phyloP scores from a whole-genome alignment of 2,113 vertebrate genomes.

The Brachyistius frenatus region DNA sequence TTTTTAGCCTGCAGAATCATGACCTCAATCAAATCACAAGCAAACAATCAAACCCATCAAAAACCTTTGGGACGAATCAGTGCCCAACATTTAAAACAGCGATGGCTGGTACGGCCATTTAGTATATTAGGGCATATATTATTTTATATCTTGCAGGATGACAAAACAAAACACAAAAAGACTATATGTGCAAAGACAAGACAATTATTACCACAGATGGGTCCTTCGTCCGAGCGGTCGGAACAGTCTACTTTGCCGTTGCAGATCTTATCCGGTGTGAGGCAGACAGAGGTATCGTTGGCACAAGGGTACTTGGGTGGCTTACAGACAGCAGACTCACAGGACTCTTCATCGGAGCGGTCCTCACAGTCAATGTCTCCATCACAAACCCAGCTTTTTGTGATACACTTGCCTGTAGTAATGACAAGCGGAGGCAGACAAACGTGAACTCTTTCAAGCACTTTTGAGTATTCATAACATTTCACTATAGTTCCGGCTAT shows the following conservation, averaged over 20 bases:
- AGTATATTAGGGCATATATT: neutral
- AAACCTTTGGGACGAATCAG: neutral
- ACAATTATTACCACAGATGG: constrained; percentile 91
- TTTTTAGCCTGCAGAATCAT: neutral
- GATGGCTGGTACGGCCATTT: too few species aligned
- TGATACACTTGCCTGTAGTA: constrained; percentile 95
- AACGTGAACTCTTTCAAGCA: neutral
- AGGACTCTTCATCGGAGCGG: constrained; percentile 96
- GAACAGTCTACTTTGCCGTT: constrained; percentile 93
- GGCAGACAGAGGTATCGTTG: constrained; percentile 93
- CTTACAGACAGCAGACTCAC: constrained; percentile 91
- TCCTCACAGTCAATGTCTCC: constrained; percentile 99
- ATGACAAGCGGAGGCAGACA: neutral
- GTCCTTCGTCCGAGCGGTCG: constrained; percentile 96
- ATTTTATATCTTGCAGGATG: neutral
- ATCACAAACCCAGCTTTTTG: constrained; percentile 98
- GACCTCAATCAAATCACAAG: neutral
- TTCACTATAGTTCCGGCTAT: too few species aligned
- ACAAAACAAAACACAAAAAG: neutral
- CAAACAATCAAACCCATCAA: neutral
- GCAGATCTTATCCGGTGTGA: constrained; percentile 96
- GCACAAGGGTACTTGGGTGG: constrained; percentile 97
- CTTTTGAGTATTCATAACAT: too few species aligned
- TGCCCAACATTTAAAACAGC: neutral
- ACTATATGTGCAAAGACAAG: neutral